Evolutionary conservation across 2,113 vertebrate genomes (phyloP).

Genomic region (Otolemur garnettii): DNA sequence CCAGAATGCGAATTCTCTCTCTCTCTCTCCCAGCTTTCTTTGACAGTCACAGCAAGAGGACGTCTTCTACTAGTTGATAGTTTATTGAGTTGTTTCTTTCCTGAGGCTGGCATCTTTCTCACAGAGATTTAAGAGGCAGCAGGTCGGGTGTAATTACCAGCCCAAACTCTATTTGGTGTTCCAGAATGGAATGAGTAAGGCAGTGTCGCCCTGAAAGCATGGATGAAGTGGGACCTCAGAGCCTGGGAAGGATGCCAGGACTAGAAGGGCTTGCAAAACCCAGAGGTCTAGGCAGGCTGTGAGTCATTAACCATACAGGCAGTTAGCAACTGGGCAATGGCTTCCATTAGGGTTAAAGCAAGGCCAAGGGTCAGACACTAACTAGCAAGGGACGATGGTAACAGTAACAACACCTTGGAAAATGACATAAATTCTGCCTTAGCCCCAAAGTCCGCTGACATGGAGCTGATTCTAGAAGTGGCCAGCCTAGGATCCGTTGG

Average conservation of each 20-base stretch:
- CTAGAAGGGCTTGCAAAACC: conserved; percentile 74
- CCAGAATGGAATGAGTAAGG: conserved; percentile 66
- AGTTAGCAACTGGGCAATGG: conserved; percentile 69
- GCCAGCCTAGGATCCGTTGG: neutral
- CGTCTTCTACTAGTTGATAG: conserved; percentile 20
- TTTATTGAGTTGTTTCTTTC: conserved; percentile 58
- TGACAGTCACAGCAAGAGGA: conserved; percentile 11
- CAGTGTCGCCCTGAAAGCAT: conserved; percentile 65
- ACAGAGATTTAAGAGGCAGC: conserved; percentile 39
- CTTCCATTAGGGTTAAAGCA: conserved; percentile 67
- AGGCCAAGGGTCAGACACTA: conserved; percentile 65
- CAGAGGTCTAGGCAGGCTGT: conserved; percentile 67
- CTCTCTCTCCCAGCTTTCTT: neutral
- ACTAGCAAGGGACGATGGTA: conserved; percentile 38
- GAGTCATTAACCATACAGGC: conserved; percentile 72
- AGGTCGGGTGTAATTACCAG: conserved; percentile 56
- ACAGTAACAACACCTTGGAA: neutral
- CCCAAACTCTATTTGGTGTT: conserved; percentile 45
- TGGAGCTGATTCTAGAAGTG: neutral
- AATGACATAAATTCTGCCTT: conserved; percentile 36
- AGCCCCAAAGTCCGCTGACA: neutral
- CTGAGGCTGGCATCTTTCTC: conserved; percentile 38
- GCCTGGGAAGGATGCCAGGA: conserved; percentile 68
- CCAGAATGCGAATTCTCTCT: neutral
- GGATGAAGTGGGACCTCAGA: conserved; percentile 68